Evolutionary conservation across 2,113 vertebrate genomes (phyloP), one percentile per base, ranked within the genome.

Genomic region (Pipra filicauda): DNA sequence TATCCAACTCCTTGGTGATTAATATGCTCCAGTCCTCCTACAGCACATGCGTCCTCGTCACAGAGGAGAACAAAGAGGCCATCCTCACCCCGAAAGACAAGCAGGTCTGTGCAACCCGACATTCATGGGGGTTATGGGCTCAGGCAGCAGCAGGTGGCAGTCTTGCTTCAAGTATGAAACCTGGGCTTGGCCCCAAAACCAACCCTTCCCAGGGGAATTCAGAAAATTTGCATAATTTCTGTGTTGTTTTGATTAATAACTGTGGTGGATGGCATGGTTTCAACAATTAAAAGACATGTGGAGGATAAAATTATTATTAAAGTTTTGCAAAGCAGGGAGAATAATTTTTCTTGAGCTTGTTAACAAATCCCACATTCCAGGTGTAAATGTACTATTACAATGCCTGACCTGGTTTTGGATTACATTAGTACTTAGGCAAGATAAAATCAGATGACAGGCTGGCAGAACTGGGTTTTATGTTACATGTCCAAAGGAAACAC

Each of bases 11-110:
- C 58, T 96, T 99, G 97, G 98, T 99, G 71, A 98, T 99, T 97
- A 99, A 99, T 91, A 99, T 99, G 99, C 98, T 99, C 16, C 98
- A 97, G 96, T 98, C 99, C 33, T 99, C 99, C 91, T 99, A 99
- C 91, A 95, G 98, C 93, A 99, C 98, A 78, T 99, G 99, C 13
- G 98, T 99, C 83, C 96, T 99, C 93, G 99, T 99, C 83, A 98
- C 99, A 0, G 99, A 99, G 84, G 99, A 99, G 98, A 98, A 99
- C 97, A 98, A 99, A 93, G 98, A 99, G 1, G 98, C 98, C 27
- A 97, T 99, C 72, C 6, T 99, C 96, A 99, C 98, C 0, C 95
- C 98, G 6, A 97, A 98, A 75, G 99, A 99, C 2, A 99, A 98
- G 93, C 97, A 97, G 98, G 99, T 99, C 82, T 31, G 98, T 86